Evolutionary conservation across 2,888 invertebrate species (phyloP).

Genomic region (Eilema depressum): DNA sequence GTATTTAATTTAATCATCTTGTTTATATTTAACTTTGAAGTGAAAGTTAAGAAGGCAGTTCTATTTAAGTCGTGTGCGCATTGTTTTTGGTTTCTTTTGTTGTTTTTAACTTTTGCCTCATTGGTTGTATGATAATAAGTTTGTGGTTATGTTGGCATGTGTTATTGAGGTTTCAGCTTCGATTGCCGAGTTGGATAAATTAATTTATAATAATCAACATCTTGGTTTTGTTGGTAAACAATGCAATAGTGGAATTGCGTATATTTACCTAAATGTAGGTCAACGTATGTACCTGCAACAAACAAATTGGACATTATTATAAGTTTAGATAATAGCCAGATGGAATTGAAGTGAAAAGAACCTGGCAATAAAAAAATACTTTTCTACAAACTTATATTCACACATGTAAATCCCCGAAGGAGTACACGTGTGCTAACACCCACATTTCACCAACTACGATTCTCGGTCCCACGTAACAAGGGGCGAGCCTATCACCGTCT

Average conservation of each 20-base stretch:
- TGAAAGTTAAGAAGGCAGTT: conserved; percentile 13
- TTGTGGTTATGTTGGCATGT: background rate
- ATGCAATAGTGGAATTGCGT: background rate
- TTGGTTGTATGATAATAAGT: background rate
- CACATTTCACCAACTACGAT: too few relatives aligned
- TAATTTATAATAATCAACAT: background rate
- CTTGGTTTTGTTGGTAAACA: background rate
- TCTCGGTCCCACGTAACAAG: too few relatives aligned
- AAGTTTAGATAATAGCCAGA: too few relatives aligned
- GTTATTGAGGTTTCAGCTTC: background rate
- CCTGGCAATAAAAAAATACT: too few relatives aligned
- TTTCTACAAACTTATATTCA: too few relatives aligned
- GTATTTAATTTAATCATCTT: conserved; percentile 10
- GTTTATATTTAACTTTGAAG: conserved; percentile 6
- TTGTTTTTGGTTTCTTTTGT: background rate
- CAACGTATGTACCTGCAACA: background rate
- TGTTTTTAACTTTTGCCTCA: background rate
- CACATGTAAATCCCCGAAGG: too few relatives aligned
- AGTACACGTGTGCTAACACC: too few relatives aligned
- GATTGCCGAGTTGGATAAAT: background rate
- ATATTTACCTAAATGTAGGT: background rate
- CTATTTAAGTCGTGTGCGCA: background rate
- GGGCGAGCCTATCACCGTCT: too few relatives aligned
- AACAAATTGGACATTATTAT: background rate
- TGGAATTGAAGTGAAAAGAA: too few relatives aligned